phyloP scores from a whole-genome alignment of 2,797 vertebrate species.

The Pangasius krempfi region DNA sequence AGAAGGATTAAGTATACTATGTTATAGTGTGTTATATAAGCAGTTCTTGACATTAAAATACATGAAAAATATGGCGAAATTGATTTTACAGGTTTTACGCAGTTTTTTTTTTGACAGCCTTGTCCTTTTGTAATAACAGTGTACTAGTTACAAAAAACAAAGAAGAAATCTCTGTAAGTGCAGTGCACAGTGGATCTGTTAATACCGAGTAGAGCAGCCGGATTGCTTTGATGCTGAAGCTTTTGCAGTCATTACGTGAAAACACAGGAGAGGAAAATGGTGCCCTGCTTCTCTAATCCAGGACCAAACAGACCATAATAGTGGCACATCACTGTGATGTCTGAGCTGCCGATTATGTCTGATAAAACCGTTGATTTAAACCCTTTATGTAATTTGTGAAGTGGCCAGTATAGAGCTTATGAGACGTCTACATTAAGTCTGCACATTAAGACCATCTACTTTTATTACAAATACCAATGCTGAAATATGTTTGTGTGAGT shows the following conservation, averaged over 20 bases:
- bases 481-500: conserved; percentile 1
- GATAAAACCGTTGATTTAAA: conserved; percentile 25
- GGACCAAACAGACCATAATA: conserved; percentile 24
- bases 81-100: background rate
- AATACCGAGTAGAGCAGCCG: background rate
- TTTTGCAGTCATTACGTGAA: background rate
- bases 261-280: conserved; percentile 7
- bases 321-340: conserved; percentile 32
- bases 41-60: background rate
- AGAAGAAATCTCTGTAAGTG: background rate
- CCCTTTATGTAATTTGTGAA: conserved; percentile 43
- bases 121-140: background rate
- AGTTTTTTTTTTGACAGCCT: background rate
- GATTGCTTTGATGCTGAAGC: conserved; percentile 2
- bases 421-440: background rate
- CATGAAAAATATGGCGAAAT: background rate
- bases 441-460: background rate
- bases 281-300: conserved; percentile 20
- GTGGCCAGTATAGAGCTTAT: conserved; percentile 31
- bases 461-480: background rate
- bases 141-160: background rate
- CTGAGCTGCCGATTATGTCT: background rate
- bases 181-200: background rate
- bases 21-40: background rate
- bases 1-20: no score